A percentile compares a stretch with the other conserved stretches of the same genome.
phyloP scores from a whole-genome alignment of 2,888 invertebrate genomes.

The Agapostemon virescens region DNA sequence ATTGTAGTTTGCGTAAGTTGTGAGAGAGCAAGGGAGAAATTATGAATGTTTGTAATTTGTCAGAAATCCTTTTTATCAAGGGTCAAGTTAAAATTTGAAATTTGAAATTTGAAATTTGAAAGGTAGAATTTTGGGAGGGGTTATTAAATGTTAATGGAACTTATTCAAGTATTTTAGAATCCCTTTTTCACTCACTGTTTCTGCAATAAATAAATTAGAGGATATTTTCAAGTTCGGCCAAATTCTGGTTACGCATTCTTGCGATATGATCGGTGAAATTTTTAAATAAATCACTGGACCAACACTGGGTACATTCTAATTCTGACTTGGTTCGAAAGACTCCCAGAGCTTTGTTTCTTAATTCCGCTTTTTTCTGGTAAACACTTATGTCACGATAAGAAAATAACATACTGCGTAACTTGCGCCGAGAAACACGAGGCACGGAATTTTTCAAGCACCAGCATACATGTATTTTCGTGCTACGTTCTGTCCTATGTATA shows the following conservation, averaged over 20 bases:
- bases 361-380: constrained; percentile 14
- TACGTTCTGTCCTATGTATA: neutral
- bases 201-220: neutral
- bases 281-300: neutral
- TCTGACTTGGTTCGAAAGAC: neutral
- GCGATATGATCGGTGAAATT: neutral
- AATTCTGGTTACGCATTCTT: neutral
- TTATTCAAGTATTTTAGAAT: no score
- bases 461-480: neutral
- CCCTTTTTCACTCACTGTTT: no score
- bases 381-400: constrained; percentile 1
- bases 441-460: neutral
- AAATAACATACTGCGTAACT: neutral
- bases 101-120: no score
- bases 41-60: no score
- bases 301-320: neutral
- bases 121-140: no score
- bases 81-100: no score
- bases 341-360: constrained; percentile 16
- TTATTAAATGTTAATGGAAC: no score
- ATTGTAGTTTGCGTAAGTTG: no score
- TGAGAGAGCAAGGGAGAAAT: no score
- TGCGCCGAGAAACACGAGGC: neutral
- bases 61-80: no score
- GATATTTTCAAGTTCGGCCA: neutral